Base-by-base conservation (phyloP, 30 jellyfish, hydroid and myxozoan genomes). In the Turritopsis rubra region DNA sequence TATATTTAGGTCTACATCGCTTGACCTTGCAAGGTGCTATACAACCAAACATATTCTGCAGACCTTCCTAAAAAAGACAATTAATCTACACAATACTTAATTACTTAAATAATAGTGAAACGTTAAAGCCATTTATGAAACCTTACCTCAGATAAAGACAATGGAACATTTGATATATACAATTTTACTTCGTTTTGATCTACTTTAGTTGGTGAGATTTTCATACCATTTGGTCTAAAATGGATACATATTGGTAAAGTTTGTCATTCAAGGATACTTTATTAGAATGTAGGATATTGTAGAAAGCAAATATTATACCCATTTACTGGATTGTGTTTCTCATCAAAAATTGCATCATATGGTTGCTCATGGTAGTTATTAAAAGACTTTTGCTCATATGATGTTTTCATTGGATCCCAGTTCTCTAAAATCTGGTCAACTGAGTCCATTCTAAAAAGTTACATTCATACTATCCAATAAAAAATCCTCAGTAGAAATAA, bases 321-420 rank as follows among this genome's bases (percentile, higher is more conserved):
- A 71, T 66, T 75, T 17, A 74, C 79, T 21, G 86, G 68, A 24
- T 66, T 65, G 75, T 83, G 85, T 73, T 53, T 84, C 53, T 79
- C 96, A 17, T 18, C 29, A 72, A 79, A 84, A 65, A 86, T 82
- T 16, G 83, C 93, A 79, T 88, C 84, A 78, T 24, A 81, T 16
- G 66, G 68, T 1, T 90, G 97, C 29, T 72, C 74, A 29, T 53
- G 19, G 76, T 91, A 91, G 65, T 83, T 68, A 72, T 91, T 91
- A 70, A 91, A 91, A 13, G 75, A 52, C 73, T 87, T 80, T 52
- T 71, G 87, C 71, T 54, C 86, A 73, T 66, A 91, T 1, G 93
- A 90, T 21, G 66, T 91, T 21, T 86, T 60, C 90, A 88, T 88
- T 75, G 97, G 97, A 83, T 91, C 96, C 97, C 97, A 91, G 18